phyloP scores from a whole-genome alignment of 1,140 invertebrate species.

The Saccostrea echinata region DNA sequence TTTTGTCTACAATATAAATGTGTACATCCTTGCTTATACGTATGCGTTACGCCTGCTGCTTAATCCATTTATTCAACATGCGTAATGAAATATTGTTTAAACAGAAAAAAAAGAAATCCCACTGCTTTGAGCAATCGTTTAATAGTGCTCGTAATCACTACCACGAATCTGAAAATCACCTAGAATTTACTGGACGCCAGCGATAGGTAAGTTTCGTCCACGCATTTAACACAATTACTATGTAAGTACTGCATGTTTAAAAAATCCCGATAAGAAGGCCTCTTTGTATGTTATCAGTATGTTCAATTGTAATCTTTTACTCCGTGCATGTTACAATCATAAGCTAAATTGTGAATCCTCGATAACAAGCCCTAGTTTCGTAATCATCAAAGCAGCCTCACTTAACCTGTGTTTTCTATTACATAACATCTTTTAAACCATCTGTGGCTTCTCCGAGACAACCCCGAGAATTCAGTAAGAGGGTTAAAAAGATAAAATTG shows the following conservation, averaged over 20 bases:
- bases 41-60: too few relatives aligned
- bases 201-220: background rate
- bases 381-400: background rate
- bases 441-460: slow-evolving; percentile 6
- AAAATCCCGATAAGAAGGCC: background rate
- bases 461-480: slow-evolving; percentile 4
- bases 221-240: background rate
- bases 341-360: background rate
- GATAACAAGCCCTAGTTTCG: background rate
- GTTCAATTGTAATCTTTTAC: background rate
- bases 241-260: background rate
- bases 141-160: too few relatives aligned
- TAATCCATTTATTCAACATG: too few relatives aligned
- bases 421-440: slow-evolving; percentile 14
- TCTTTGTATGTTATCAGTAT: background rate
- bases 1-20: too few relatives aligned
- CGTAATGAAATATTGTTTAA: too few relatives aligned
- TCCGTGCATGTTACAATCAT: background rate
- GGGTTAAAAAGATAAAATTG: slow-evolving; percentile 37
- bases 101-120: too few relatives aligned
- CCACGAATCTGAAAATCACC: too few relatives aligned
- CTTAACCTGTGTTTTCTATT: background rate
- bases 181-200: background rate
- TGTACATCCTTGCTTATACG: too few relatives aligned
- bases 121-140: too few relatives aligned